Base-by-base conservation (phyloP, 2,888 invertebrate genomes). In the Pachycephus smyrnensis region DNA sequence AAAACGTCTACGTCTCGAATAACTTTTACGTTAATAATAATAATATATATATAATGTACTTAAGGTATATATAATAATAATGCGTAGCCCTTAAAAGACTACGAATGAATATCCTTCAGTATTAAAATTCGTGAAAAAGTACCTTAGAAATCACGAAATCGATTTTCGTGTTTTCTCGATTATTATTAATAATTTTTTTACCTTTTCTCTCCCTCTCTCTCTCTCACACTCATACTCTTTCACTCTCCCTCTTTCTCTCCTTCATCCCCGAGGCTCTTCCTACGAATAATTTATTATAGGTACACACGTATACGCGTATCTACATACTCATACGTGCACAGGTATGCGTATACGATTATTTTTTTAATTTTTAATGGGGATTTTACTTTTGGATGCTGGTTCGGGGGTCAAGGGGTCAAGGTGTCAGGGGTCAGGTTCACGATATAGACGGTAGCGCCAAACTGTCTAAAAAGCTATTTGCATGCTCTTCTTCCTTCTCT, bases 111-210 rank as follows among this genome's bases (percentile, higher is more conserved):
- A 77, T 69, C 55, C 36, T 75, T 75, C 55, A 31, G 37, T 75
- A 32, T 84, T 83, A 84, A 84, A 84, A 85, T 84, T 81, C 81
- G 85, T 84, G 85, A 85, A 85, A 85, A 85, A 84, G 81, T 82
- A 81, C 79, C 77, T 80, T 77, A 35, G 76, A 77, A 73, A 77
- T 78, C 76, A 73, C 77, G 77, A 40, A 40, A 79, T 68, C 37
- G 68, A 55, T 40, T 40, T 40, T 69, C 74, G 76, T 80, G 79
- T 76, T 73, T 73, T 73, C 40, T 40, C 15, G 15, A 40, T 40
- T 15, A 40, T 40, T 40, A 40, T 40, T 40, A 40, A 40, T 40
- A 40, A 71, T 37, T 80, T 73, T 76, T 75, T 4, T 76, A 75
- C 73, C 75, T 32, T 73, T 33, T 78, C 71, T 35, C n/a, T n/a